These are phyloP conservation scores for Neelides folsomi DNA, from an alignment of 2,888 invertebrate genomes.

Conservation along the genomic window DNA sequence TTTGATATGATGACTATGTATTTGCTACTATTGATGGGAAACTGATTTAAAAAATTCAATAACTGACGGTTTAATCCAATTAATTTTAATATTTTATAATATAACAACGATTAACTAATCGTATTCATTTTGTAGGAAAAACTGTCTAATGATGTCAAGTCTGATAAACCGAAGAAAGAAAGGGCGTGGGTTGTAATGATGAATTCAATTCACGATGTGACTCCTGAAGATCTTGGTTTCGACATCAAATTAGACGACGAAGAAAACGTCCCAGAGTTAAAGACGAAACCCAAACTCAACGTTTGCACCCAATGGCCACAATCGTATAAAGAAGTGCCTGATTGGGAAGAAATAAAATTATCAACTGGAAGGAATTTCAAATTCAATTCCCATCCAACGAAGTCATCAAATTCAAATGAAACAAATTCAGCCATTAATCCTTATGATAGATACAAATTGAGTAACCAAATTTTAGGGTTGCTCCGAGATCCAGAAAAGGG, in stretches of 20 bases:
- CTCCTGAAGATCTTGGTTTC: slow-evolving; percentile 3
- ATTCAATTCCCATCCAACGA: too few relatives aligned
- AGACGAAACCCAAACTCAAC: neutral
- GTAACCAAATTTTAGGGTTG: slow-evolving; percentile 25
- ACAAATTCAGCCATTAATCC: slow-evolving; percentile 3
- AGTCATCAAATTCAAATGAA: neutral
- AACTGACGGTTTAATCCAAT: neutral
- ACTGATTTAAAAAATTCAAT: neutral
- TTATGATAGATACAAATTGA: slow-evolving; percentile 22
- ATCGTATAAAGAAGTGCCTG: slow-evolving; percentile 1
- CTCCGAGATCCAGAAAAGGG: slow-evolving; percentile 21
- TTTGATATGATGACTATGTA: neutral
- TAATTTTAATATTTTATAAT: neutral
- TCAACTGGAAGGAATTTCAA: neutral
- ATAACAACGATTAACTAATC: neutral
- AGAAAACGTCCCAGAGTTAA: neutral
- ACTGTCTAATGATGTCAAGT: slow-evolving; percentile 11
- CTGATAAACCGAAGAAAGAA: slow-evolving; percentile 17
- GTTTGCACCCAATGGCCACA: slow-evolving; percentile 9
- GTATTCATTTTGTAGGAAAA: too few relatives aligned
- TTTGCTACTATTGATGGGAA: neutral
- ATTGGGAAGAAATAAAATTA: neutral
- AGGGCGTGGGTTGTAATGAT: slow-evolving; percentile 25
- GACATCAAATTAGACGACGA: neutral
- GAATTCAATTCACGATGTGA: slow-evolving; percentile 27